Percentiles rank a stretch among this genome's conserved stretches.
phyloP scores from a whole-genome alignment of 1,140 invertebrate species.

The Trichomalopsis sarcophagae region DNA sequence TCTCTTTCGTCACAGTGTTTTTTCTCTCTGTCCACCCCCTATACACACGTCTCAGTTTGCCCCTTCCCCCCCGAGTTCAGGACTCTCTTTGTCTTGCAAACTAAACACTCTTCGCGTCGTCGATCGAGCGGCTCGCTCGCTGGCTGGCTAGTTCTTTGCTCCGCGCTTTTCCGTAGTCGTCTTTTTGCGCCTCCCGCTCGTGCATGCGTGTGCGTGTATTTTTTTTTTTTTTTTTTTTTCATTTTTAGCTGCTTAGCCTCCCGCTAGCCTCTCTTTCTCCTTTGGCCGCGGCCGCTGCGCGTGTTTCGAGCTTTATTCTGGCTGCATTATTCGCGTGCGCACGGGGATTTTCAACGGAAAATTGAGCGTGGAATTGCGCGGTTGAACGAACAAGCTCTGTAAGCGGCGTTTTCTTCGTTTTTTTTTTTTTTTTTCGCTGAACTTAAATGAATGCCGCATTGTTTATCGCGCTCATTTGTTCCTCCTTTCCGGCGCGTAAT shows the following conservation, averaged over 20 bases:
- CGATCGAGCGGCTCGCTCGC: not conserved
- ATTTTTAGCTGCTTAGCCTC: not conserved
- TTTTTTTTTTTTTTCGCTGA: not conserved
- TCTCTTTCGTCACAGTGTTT: conserved; percentile 24
- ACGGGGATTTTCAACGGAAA: not conserved
- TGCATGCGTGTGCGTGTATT: too few relatives aligned
- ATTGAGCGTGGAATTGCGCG: conserved; percentile 7
- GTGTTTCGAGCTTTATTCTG: not conserved
- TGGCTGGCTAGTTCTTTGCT: not conserved
- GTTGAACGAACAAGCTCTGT: not conserved
- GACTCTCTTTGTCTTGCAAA: not conserved
- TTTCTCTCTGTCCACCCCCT: conserved; percentile 34
- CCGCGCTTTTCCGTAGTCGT: not conserved
- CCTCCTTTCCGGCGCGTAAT: too few relatives aligned
- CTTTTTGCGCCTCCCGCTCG: not conserved
- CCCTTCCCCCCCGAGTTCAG: not conserved
- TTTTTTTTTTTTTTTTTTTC: not conserved
- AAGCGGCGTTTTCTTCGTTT: not conserved
- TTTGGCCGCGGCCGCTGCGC: too few relatives aligned
- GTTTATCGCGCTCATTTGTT: too few relatives aligned
- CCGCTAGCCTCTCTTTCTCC: too few relatives aligned
- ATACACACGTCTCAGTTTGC: not conserved
- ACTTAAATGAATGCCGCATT: not conserved
- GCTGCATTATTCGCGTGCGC: not conserved
- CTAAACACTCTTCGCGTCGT: conserved; percentile 10